Conservation (phyloP, 2,888 invertebrate species). For the Bugula neritina region DNA sequence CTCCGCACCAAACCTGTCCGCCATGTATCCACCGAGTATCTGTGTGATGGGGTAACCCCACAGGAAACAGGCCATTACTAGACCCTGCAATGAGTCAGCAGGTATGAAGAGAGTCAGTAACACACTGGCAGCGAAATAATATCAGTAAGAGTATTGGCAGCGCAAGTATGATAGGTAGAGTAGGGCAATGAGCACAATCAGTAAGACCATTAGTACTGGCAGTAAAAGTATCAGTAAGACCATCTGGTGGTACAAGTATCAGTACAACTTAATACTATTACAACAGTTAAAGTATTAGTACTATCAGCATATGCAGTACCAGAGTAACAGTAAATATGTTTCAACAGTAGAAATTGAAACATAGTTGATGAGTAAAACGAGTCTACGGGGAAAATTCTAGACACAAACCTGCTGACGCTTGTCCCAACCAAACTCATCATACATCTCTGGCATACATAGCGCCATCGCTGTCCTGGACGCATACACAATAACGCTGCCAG, state of each 20-base stretch:
- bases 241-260: too few relatives aligned
- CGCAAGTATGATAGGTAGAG: too few relatives aligned
- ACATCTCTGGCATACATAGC: constrained; percentile 61
- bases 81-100: too few relatives aligned
- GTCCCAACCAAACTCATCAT: constrained; percentile 63
- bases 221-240: too few relatives aligned
- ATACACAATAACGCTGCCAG: constrained; percentile 64
- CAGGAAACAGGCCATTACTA: constrained; percentile 66
- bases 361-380: not conserved
- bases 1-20: constrained; percentile 62
- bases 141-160: too few relatives aligned
- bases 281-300: too few relatives aligned
- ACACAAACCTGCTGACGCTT: constrained; percentile 60
- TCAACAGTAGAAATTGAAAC: not conserved
- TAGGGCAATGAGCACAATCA: too few relatives aligned
- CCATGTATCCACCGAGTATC: constrained; percentile 55
- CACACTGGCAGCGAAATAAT: too few relatives aligned
- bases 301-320: not conserved
- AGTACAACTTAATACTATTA: too few relatives aligned
- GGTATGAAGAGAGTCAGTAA: too few relatives aligned
- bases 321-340: not conserved
- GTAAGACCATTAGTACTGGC: too few relatives aligned
- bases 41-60: constrained; percentile 69
- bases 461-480: constrained; percentile 66
- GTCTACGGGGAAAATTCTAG: not conserved